These are phyloP conservation scores for Brachyopa scutellaris DNA, from an alignment of 2,888 invertebrate species.

Conservation along the genomic window DNA sequence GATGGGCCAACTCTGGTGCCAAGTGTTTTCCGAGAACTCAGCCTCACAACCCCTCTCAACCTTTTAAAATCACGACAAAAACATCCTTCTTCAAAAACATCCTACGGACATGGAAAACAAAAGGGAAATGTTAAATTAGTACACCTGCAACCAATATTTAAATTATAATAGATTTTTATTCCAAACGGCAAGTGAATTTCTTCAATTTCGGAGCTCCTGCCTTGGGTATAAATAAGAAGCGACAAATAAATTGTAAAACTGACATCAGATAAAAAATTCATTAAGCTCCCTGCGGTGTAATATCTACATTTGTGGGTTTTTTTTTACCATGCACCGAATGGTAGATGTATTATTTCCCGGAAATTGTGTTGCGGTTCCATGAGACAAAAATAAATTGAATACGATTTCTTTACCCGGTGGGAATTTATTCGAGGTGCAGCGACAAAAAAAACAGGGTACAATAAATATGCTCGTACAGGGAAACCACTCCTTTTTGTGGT, in stretches of 20 bases:
- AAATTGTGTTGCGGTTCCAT: slow-evolving; percentile 17
- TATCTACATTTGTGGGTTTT: background rate
- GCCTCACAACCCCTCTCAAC: no score
- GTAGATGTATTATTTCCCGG: slow-evolving; percentile 12
- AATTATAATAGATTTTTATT: slow-evolving; percentile 29
- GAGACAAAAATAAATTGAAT: slow-evolving; percentile 26
- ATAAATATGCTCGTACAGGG: no score
- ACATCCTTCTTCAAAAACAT: no score
- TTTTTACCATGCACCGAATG: slow-evolving; percentile 4
- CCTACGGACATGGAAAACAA: no score
- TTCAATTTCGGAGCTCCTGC: no score
- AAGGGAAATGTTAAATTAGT: background rate
- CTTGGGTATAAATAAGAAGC: background rate
- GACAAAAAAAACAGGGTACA: background rate
- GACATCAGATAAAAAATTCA: slow-evolving; percentile 44
- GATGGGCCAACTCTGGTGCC: no score
- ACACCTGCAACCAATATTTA: slow-evolving; percentile 5
- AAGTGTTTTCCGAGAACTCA: no score
- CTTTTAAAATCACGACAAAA: no score
- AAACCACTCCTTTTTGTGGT: no score
- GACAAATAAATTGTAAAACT: slow-evolving; percentile 34
- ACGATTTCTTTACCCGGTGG: slow-evolving; percentile 9
- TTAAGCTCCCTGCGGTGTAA: slow-evolving; percentile 8
- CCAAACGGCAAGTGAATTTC: slow-evolving; percentile 13
- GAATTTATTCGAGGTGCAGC: background rate